Conservation (phyloP, 2,888 invertebrate genomes). For the Colletes collaris region DNA sequence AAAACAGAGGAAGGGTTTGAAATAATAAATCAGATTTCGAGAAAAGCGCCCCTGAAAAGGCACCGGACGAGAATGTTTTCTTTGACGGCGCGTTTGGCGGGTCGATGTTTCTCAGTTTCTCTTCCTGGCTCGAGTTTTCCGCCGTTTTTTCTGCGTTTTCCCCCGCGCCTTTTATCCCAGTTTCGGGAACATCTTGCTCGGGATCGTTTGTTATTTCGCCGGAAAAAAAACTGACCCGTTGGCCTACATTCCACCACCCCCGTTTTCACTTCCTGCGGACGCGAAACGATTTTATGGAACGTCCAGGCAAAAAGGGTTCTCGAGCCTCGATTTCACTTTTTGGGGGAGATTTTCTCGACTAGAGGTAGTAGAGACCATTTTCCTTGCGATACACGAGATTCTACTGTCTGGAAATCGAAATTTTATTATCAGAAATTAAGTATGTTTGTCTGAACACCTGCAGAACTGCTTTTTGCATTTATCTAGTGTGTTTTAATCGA, state of each 20-base stretch:
- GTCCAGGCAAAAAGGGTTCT: constrained; percentile 27
- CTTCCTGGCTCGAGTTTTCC: constrained; percentile 19
- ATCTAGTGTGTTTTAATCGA: no score
- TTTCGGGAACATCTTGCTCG: constrained; percentile 23
- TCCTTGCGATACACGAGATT: no score
- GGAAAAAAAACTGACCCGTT: constrained; percentile 44
- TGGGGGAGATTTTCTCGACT: no score
- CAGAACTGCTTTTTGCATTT: no score
- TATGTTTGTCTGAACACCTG: no score
- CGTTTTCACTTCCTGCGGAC: constrained; percentile 60
- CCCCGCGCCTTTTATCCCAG: constrained; percentile 37
- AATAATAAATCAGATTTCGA: not conserved
- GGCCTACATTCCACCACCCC: constrained; percentile 49
- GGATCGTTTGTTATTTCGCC: constrained; percentile 50
- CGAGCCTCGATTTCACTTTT: not conserved
- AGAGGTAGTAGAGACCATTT: no score
- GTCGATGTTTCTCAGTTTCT: constrained; percentile 16
- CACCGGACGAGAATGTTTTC: constrained; percentile 2
- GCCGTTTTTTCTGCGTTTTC: constrained; percentile 19
- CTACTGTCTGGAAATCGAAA: no score
- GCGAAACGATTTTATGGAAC: constrained; percentile 40
- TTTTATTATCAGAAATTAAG: no score
- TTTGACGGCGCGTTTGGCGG: constrained; percentile 1
- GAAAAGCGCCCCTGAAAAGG: not conserved
- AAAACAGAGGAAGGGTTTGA: no score